Conservation (phyloP, 2,888 invertebrate species). For the Elysia crispata region DNA sequence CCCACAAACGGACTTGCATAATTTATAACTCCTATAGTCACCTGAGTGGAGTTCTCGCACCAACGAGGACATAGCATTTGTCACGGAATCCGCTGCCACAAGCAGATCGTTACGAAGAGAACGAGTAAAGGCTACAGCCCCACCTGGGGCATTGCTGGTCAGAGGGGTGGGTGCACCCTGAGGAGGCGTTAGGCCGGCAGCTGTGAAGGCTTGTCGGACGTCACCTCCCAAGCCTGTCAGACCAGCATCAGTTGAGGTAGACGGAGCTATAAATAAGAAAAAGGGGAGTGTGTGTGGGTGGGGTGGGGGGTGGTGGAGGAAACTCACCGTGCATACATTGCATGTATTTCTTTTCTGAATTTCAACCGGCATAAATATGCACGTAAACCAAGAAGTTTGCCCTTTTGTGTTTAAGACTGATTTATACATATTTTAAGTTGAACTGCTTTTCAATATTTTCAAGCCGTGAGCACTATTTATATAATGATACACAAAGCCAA, state of each 20-base stretch:
- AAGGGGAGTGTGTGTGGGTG: not conserved
- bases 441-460: no score
- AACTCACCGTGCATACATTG: no score
- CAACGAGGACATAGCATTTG: conserved; percentile 97
- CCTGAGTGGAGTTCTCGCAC: conserved; percentile 95
- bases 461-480: no score
- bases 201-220: conserved; percentile 79
- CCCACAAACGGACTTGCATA: not conserved
- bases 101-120: conserved; percentile 86
- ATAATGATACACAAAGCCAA: no score
- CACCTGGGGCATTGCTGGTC: conserved; percentile 39
- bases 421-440: no score
- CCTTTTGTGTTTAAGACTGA: no score
- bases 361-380: no score
- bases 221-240: conserved; percentile 76
- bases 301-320: not conserved
- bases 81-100: conserved; percentile 97
- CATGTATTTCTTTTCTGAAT: no score
- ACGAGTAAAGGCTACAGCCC: conserved; percentile 56
- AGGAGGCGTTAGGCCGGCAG: conserved; percentile 51
- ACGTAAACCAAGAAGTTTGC: no score
- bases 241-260: conserved; percentile 70
- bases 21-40: conserved; percentile 45
- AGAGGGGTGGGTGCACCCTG: no score
- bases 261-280: conserved; percentile 59